Conservation (phyloP, 2,888 invertebrate genomes). For the Coenonympha arcania region DNA sequence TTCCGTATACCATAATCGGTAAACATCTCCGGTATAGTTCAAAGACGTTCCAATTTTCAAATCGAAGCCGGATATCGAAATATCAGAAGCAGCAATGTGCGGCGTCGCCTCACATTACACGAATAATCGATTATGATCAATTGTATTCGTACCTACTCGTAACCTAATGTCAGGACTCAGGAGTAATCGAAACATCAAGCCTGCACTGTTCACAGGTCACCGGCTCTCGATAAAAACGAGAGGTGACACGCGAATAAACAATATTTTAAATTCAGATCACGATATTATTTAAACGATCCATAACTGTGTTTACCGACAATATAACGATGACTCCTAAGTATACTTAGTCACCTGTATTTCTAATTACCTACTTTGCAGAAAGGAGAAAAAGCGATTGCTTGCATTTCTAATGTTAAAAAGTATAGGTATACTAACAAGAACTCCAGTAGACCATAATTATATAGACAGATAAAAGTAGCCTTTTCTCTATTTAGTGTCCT, state of each 20-base stretch:
- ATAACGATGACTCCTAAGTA: no score
- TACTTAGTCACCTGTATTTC: no score
- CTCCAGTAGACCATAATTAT: no score
- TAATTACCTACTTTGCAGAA: no score
- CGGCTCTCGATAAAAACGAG: conserved; percentile 66
- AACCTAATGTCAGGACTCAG: conserved; percentile 68
- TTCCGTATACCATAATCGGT: conserved; percentile 1
- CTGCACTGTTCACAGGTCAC: conserved; percentile 54
- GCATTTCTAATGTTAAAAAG: no score
- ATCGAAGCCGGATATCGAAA: conserved; percentile 40
- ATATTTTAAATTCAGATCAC: conserved; percentile 1
- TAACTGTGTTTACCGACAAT: background rate
- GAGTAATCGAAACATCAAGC: conserved; percentile 67
- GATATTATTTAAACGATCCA: background rate
- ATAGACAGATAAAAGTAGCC: no score
- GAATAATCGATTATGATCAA: conserved; percentile 72
- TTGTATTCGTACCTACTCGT: no score
- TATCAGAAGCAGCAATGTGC: conserved; percentile 32
- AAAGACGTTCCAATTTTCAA: conserved; percentile 36
- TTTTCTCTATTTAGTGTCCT: no score
- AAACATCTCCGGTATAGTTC: conserved; percentile 11
- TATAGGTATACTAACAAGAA: no score
- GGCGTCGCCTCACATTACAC: conserved; percentile 61
- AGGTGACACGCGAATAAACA: conserved; percentile 46
- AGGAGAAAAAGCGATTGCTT: no score